phyloP scores from a whole-genome alignment of 2,113 vertebrate species.

The Callaeas wilsoni region DNA sequence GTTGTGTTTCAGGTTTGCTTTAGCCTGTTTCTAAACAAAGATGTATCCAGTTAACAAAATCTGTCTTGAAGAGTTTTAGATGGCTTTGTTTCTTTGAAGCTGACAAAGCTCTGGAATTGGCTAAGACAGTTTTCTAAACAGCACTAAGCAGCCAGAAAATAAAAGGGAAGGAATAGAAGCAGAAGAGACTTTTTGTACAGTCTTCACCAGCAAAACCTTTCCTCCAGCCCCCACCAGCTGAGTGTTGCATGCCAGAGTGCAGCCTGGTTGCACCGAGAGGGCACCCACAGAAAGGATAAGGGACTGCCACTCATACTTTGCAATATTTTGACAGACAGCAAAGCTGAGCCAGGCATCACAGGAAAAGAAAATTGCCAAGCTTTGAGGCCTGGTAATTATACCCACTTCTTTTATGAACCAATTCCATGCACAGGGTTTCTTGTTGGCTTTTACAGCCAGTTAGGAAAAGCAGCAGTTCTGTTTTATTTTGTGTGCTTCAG shows the following conservation, averaged over 20 bases:
- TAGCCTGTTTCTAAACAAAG: neutral
- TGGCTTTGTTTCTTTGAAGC: neutral
- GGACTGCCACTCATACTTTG: neutral
- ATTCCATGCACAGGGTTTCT: neutral
- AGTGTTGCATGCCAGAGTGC: neutral
- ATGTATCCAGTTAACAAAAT: neutral
- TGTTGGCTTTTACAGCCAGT: neutral
- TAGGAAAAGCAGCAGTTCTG: neutral
- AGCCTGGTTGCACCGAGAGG: neutral
- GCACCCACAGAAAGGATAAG: constrained; percentile 35
- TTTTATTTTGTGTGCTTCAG: neutral
- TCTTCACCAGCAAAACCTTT: neutral
- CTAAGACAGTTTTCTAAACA: neutral
- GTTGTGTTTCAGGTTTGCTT: neutral
- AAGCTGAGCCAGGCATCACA: neutral
- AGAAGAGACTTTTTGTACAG: neutral
- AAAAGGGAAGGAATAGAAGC: neutral
- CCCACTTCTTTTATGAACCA: neutral
- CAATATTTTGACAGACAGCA: neutral
- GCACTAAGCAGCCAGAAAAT: neutral
- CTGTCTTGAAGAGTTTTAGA: neutral
- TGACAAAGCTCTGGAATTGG: neutral
- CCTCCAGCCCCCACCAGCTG: neutral
- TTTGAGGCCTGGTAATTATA: neutral
- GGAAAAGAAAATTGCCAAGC: neutral